Percentiles rank a stretch among this genome's conserved stretches.
Conservation (phyloP, 2,797 vertebrate species). For the Steatocranus sp. region DNA sequence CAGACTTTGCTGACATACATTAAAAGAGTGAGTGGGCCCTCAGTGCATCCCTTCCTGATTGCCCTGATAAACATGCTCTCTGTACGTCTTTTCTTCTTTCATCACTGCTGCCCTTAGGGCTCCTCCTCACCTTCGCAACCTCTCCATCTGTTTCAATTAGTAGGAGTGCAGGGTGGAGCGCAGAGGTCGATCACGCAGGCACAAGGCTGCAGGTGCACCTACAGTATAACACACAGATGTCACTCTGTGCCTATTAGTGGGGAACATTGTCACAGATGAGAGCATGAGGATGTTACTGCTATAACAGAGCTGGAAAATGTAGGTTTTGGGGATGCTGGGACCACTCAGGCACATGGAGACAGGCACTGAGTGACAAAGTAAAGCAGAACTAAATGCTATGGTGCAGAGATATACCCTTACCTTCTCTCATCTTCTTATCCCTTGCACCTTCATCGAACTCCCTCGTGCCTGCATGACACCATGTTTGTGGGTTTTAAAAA, state of each 20-base stretch:
- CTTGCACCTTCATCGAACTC: not conserved
- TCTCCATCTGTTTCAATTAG: constrained; percentile 76
- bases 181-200: constrained; percentile 25
- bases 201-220: constrained; percentile 37
- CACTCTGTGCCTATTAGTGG: constrained; percentile 2
- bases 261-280: constrained; percentile 3
- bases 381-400: not conserved
- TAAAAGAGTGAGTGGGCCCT: not conserved
- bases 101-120: constrained; percentile 27
- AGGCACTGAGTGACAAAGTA: not conserved
- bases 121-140: constrained; percentile 35
- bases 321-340: not conserved
- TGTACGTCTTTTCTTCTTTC: constrained; percentile 22
- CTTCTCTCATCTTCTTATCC: not conserved
- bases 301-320: not conserved
- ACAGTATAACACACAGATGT: not conserved
- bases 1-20: constrained; percentile 4
- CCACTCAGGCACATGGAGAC: not conserved
- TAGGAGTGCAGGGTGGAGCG: constrained; percentile 52
- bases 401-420: not conserved
- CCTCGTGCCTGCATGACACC: not conserved
- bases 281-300: not conserved
- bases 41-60: not conserved
- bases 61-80: constrained; percentile 14
- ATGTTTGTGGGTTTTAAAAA: not conserved